Conservation (phyloP, 2,888 invertebrate species). For the Torymus texanus region DNA sequence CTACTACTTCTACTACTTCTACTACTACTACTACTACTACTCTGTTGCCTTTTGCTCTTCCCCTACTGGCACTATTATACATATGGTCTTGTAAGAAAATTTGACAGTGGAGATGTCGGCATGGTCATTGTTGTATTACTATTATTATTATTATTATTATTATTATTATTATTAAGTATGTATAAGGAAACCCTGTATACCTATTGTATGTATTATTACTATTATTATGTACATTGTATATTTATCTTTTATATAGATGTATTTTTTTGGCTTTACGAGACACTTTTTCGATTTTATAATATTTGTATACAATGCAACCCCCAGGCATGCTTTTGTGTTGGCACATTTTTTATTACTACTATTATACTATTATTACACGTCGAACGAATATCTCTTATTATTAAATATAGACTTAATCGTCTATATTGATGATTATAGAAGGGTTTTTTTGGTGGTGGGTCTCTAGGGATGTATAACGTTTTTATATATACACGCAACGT, state of each 20-base stretch:
- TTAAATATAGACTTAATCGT: too few relatives aligned
- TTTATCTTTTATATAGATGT: not conserved
- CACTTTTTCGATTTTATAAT: slow-evolving; percentile 22
- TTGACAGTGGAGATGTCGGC: slow-evolving; percentile 46
- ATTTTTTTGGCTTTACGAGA: slow-evolving; percentile 2
- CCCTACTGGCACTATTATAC: slow-evolving; percentile 18
- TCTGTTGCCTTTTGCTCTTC: slow-evolving; percentile 20
- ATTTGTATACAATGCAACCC: slow-evolving; percentile 31
- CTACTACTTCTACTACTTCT: not conserved
- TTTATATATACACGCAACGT: too few relatives aligned
- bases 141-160: not conserved
- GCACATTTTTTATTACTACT: slow-evolving; percentile 21
- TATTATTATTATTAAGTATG: too few relatives aligned
- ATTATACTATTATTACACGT: too few relatives aligned
- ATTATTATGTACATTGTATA: not conserved
- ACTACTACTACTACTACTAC: not conserved
- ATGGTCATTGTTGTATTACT: slow-evolving; percentile 35
- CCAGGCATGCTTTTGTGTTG: slow-evolving; percentile 46
- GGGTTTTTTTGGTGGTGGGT: not conserved
- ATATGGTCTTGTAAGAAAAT: slow-evolving; percentile 27
- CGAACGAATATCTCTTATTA: too few relatives aligned
- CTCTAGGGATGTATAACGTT: too few relatives aligned
- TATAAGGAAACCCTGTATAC: too few relatives aligned
- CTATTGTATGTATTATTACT: not conserved
- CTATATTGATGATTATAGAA: not conserved